Evolutionary conservation across 2,888 invertebrate species (phyloP).

Genomic region (Reticulitermes lucifugus): DNA sequence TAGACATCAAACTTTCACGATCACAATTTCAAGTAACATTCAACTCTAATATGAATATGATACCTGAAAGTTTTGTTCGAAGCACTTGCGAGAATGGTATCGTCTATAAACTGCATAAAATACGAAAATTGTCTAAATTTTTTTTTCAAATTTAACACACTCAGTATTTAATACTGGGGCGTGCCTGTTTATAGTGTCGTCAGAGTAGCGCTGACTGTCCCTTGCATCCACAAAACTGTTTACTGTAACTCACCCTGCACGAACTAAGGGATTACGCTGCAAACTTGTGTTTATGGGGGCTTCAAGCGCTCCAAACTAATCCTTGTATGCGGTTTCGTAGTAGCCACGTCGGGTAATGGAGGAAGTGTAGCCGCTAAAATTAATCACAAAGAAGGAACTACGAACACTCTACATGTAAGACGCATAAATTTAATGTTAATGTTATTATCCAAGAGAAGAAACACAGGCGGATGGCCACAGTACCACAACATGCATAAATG

Average conservation of each 20-base stretch:
- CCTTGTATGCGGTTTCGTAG: not conserved
- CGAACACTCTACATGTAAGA: not conserved
- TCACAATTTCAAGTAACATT: too few relatives aligned
- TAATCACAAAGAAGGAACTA: slow-evolving; percentile 8
- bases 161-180: too few relatives aligned
- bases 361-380: not conserved
- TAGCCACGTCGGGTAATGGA: not conserved
- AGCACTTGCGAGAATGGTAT: too few relatives aligned
- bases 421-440: not conserved
- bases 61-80: too few relatives aligned
- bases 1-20: too few relatives aligned
- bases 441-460: not conserved
- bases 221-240: too few relatives aligned
- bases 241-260: not conserved
- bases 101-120: too few relatives aligned
- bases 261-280: not conserved
- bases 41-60: too few relatives aligned
- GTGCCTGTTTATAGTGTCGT: too few relatives aligned
- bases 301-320: slow-evolving; percentile 3
- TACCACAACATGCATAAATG: not conserved
- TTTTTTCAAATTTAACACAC: too few relatives aligned
- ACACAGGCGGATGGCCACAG: not conserved
- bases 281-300: slow-evolving; percentile 10
- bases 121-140: too few relatives aligned
- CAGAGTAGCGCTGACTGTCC: too few relatives aligned